These are phyloP conservation scores for Aegotheles bennettii DNA, from an alignment of 2,113 vertebrate species.

Conservation along the genomic window DNA sequence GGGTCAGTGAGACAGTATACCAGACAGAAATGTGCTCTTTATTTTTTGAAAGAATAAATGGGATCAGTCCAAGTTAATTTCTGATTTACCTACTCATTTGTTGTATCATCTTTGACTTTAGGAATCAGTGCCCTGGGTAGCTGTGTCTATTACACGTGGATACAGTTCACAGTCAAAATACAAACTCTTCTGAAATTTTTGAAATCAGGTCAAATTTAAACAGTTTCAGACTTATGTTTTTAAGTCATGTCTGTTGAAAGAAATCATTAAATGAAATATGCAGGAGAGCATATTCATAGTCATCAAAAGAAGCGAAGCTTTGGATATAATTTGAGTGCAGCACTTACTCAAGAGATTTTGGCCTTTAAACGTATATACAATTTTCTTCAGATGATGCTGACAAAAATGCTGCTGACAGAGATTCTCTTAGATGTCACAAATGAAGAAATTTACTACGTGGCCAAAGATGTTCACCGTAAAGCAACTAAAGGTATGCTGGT, in stretches of 20 bases:
- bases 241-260: neutral
- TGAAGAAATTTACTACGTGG: slow-evolving; percentile 92
- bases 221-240: neutral
- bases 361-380: neutral
- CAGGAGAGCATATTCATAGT: neutral
- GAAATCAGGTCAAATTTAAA: neutral
- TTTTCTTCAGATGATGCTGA: slow-evolving; percentile 86
- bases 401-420: slow-evolving; percentile 95
- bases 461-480: slow-evolving; percentile 93
- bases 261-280: neutral
- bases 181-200: neutral
- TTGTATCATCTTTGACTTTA: neutral
- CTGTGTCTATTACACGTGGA: neutral
- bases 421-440: slow-evolving; percentile 97
- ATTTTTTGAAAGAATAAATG: neutral
- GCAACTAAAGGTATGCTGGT: slow-evolving; percentile 90
- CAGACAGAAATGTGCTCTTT: neutral
- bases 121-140: neutral
- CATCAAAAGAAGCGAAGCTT: neutral
- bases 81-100: neutral
- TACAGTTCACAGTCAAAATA: neutral
- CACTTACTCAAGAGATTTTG: neutral
- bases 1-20: neutral
- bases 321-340: neutral
- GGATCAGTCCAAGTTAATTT: neutral